Base-by-base conservation (phyloP, 2,797 vertebrate species). In the Oreochromis mossambicus region DNA sequence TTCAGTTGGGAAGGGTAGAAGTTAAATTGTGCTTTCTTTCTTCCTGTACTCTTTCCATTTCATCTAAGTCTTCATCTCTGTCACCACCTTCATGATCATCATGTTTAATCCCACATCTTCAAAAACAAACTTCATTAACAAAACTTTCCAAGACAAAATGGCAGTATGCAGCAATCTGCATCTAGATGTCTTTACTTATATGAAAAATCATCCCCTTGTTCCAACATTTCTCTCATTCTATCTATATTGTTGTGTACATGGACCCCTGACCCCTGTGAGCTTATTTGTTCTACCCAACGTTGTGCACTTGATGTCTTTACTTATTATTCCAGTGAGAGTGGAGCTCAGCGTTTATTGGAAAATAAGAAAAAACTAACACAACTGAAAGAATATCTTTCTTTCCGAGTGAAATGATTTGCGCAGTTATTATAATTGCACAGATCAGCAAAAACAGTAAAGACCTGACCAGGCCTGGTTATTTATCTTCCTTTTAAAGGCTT, bases 161-260 rank as follows among this genome's bases (percentile, higher is more conserved):
- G 5, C 56, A 58, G 5, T 2, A 58, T 58, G 56, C 29, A 58
- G 29, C 13, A 70, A 8, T 12, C 12, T 41, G 26, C 7, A 50
- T 61, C 17, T 79, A 34, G 0, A 15, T 79, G 12, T 79, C 15
- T 63, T 61, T 9, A 0, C 8, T 43, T n/a, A 48, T 19, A 61
- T 2, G 54, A 38, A 61, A 46, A 4, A 32, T 0, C 26, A 0
- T 3, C 38, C 5, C 11, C 14, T 75, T 0, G 1, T 75, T 32
- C 46, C 43, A 50, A 50, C 2, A 13, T 75, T 75, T 75, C 1
- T 73, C 24, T 73, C 24, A 7, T 29, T 73, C 41, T 48, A 1
- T 29, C 38, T 11, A 68, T 43, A 63, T 36, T 63, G 32, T 36
- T 63, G 4, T 17, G n/a, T 63, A 36, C 58, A 63, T 63, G 32